Evolutionary conservation across 2,888 invertebrate species (phyloP).

Genomic region (Lepas anatifera): DNA sequence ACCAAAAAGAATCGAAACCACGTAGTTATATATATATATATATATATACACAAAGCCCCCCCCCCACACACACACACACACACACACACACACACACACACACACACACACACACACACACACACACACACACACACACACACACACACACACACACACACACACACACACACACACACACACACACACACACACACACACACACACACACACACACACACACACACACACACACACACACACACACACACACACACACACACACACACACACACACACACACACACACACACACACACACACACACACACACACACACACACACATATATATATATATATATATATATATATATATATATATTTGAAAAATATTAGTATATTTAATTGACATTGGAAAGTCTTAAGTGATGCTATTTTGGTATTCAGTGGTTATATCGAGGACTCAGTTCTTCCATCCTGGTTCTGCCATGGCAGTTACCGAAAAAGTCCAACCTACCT

Average conservation of each 20-base stretch:
- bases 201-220: constrained; percentile 1
- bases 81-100: background rate
- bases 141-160: background rate
- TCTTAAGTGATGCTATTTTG: no score
- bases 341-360: background rate
- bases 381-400: no score
- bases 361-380: no score
- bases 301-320: constrained; percentile 8
- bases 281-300: constrained; percentile 10
- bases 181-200: constrained; percentile 11
- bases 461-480: no score
- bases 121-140: background rate
- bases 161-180: constrained; percentile 8
- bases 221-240: constrained; percentile 13
- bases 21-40: no score
- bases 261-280: constrained; percentile 12
- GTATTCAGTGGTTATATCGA: no score
- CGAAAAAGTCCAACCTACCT: no score
- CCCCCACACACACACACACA: no score
- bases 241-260: constrained; percentile 13
- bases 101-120: constrained; percentile 4
- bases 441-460: no score
- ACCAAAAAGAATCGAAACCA: no score
- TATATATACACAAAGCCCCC: no score
- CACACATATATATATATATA: constrained; percentile 9